These are phyloP conservation scores for Stichopus chloronotus DNA, from an alignment of 35 echinoderm and acorn worm species.

Conservation along the genomic window DNA sequence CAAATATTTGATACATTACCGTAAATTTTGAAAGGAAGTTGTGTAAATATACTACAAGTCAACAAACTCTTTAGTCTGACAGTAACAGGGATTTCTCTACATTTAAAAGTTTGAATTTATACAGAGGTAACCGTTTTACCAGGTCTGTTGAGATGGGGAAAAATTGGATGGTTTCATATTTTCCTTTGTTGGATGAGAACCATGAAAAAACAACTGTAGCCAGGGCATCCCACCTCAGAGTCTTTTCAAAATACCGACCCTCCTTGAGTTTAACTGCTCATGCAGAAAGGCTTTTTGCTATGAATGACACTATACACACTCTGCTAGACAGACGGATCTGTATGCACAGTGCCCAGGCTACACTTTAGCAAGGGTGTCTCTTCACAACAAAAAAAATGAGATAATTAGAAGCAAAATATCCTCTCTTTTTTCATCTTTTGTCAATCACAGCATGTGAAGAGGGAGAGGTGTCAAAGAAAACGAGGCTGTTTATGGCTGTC, in stretches of 20 bases:
- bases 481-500: slow-evolving; percentile 45
- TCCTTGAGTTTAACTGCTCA: slow-evolving; percentile 32
- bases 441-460: slow-evolving; percentile 27
- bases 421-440: slow-evolving; percentile 17
- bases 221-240: not conserved
- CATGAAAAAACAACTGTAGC: slow-evolving; percentile 33
- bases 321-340: not conserved
- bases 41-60: too few species aligned
- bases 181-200: slow-evolving; percentile 19
- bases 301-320: not conserved
- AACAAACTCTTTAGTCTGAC: too few species aligned
- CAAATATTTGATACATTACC: too few species aligned
- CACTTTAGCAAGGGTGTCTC: slow-evolving; percentile 18
- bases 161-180: not conserved
- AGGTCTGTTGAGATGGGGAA: not conserved
- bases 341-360: not conserved
- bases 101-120: too few species aligned
- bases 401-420: slow-evolving; percentile 30
- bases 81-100: too few species aligned
- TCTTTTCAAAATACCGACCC: slow-evolving; percentile 23
- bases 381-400: slow-evolving; percentile 5
- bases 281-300: slow-evolving; percentile 17
- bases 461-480: slow-evolving; percentile 26
- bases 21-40: too few species aligned
- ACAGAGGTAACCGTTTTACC: too few species aligned